Base-by-base conservation (phyloP, 2,797 vertebrate genomes). In the Neostethus bicornis region DNA sequence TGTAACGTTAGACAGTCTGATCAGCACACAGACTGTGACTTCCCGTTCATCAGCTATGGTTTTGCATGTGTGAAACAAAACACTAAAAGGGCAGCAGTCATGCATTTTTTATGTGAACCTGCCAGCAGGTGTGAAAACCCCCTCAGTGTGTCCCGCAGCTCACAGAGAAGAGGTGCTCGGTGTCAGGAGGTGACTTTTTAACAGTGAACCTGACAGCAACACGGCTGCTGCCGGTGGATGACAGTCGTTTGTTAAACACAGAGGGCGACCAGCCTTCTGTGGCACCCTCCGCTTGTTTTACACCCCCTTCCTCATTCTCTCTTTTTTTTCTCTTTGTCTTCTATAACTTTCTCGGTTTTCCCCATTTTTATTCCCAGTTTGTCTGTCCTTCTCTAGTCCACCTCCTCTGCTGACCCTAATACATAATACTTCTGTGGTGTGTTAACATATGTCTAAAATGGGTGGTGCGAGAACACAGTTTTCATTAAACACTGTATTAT, bases 341-440 rank as follows among this genome's bases (percentile, higher is more conserved):
- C 74, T 48, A n/a, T 28, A 8, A n/a, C 25, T 50, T 50, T 34
- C 41, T 17, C 1, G 1, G 26, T 46, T n/a, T 14, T 35, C 54
- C 24, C 51, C 31, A 12, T 5, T 48, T 51, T 37, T n/a, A n/a
- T n/a, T n/a, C n/a, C n/a, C 14, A 14, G 4, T 1, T 19, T 5
- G 49, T 4, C 21, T 1, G 29, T 9, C n/a, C 56, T 24, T 29
- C 9, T 31, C 2, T 24, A 28, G 0, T 42, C 10, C 51, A 50
- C 51, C 24, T 58, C 57, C 55, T 65, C 56, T 65, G 34, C 49
- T 71, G 81, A 84, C 82, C 82, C 86, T 82, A 77, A 79, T 72
- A 77, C 70, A 84, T 76, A 59, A 49, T 43, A 72, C 81, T 70
- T 77, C 65, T 1, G 25, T n/a, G 12, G 34, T 46, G 47, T 55